Base-by-base conservation (phyloP, 2,888 invertebrate genomes). In the Drosophila demipolita region DNA sequence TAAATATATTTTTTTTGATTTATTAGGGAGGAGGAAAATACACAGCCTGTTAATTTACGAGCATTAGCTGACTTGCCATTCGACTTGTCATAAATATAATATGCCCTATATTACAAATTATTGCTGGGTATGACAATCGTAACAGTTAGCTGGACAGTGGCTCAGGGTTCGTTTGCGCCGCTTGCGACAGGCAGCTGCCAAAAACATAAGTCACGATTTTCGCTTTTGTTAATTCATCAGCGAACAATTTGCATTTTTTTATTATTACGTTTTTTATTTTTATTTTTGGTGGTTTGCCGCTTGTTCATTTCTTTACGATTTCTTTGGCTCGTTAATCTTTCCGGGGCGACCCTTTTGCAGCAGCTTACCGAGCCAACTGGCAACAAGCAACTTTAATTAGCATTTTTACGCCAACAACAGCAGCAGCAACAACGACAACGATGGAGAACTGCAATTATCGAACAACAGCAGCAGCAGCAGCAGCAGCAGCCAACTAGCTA, bases 181-280 rank as follows among this genome's bases (percentile, higher is more conserved):
- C 62, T 61, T 73, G 77, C 77, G 70, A 80, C 82, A 68, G 72
- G 90, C 90, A 87, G 87, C 85, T 89, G 90, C 88, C 87, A 90
- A 90, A 87, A 89, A 87, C 90, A 90, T 89, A 89, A 89, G 89
- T 89, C 89, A 89, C 89, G 89, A 89, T 89, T 90, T 90, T 89
- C 74, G 90, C 90, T 89, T 89, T 89, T 89, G 90, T 89, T 89
- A 89, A 89, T 89, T 89, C 89, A 89, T 89, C 90, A 89, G 84
- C 90, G 90, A 86, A 90, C 89, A 90, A 89, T 89, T 89, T 89
- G 89, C 89, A 89, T 89, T 88, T 90, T 53, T 54, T 36, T n/a
- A 12, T 55, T 38, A 26, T 55, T 38, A 12, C 17, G 36, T 26
- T 23, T 26, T 15, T 12, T 36, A 15, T 15, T 53, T 66, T 66